Base-by-base conservation (phyloP, 2,797 vertebrate species). In the Cirrhinus molitorella region DNA sequence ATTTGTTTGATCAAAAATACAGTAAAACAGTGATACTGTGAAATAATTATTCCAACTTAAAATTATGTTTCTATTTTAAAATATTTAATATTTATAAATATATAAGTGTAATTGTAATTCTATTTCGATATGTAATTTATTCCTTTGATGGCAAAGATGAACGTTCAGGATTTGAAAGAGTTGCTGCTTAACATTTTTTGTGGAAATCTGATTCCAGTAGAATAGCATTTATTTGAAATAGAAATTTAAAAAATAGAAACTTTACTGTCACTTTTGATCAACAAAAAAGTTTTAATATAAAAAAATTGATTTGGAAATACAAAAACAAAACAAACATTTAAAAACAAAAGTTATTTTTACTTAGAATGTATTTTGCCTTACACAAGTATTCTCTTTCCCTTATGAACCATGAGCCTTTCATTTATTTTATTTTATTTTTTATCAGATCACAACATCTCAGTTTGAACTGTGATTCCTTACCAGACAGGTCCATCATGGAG, bases 401-500 rank as follows among this genome's bases (percentile, higher is more conserved):
- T 53, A 53, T 19, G 28, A 65, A 16, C 9, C 3, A 3, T 43
- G 9, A 40, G 34, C 21, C 5, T 43, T 3, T 67, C 3, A n/a
- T 67, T n/a, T 0, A 0, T 0, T 14, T 68, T 14, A 16, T 37
- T 37, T 13, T 49, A 7, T 11, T n/a, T 9, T 2, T 2, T 17
- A 37, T 17, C 67, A 70, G 10, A 70, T 70, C 8, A 47, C 68
- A 71, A 9, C 16, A 1, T 25, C 7, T 47, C 1, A 45, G 13
- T 71, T 71, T 71, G 0, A 28, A 49, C 28, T 34, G 49, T 53
- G 71, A 53, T 73, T 73, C 28, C 47, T 89, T 81, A 96, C 95
- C 92, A 43, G 95, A 88, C 65, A 95, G 88, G 9, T 84, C 93
- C 92, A 96, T 83, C 94, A 96, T 81, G 81, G 95, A 95, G 1